Conservation (phyloP, 2,888 invertebrate genomes). For the Hartigia nigra region DNA sequence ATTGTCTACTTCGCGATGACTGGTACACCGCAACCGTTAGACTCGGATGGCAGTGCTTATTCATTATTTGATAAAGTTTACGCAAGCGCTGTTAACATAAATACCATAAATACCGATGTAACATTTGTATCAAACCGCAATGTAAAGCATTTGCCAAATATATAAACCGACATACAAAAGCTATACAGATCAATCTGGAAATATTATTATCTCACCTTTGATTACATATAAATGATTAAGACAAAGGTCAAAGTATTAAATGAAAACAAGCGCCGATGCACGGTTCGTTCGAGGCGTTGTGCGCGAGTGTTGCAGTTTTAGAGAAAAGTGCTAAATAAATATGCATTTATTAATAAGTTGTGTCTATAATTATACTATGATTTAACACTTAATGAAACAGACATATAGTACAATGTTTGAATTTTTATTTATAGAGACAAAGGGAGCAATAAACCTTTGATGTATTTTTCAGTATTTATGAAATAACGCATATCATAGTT, state of each 20-base stretch:
- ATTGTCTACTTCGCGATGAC: slow-evolving; percentile 46
- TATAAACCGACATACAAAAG: neutral
- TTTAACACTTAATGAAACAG: slow-evolving; percentile 32
- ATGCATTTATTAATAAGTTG: too few relatives aligned
- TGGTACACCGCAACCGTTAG: slow-evolving; percentile 45
- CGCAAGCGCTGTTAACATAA: neutral
- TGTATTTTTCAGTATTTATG: slow-evolving; percentile 53
- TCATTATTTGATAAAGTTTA: neutral
- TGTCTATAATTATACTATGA: too few relatives aligned
- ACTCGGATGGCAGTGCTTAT: slow-evolving; percentile 16
- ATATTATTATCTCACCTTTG: neutral
- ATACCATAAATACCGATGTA: neutral
- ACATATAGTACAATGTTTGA: slow-evolving; percentile 43
- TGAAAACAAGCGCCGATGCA: neutral
- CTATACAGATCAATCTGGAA: neutral
- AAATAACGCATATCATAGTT: slow-evolving; percentile 59
- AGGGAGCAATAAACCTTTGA: slow-evolving; percentile 56
- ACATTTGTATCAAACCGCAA: neutral
- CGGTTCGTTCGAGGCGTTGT: too few relatives aligned
- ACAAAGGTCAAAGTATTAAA: too few relatives aligned
- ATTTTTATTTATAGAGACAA: slow-evolving; percentile 57
- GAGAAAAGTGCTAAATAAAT: too few relatives aligned
- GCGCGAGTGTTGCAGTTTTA: too few relatives aligned
- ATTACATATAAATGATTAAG: neutral
- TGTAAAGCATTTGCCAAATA: neutral